Evolutionary conservation across 2,888 invertebrate species (phyloP), one percentile per base, ranked within the genome.

Genomic region (Calephelis perditalis): DNA sequence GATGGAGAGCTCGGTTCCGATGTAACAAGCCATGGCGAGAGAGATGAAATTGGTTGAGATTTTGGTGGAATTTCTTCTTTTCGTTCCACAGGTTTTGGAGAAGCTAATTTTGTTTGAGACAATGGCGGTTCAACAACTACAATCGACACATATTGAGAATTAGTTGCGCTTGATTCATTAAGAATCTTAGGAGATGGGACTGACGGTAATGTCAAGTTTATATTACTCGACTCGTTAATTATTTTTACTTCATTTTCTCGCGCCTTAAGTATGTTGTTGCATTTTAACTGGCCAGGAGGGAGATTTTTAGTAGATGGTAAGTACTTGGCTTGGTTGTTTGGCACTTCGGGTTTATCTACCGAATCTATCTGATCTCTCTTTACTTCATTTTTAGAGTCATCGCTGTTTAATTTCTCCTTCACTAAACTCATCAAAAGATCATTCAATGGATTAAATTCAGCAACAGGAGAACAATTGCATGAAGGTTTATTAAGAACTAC

Each of bases 211-310:
- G 91, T 79, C 36, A 90, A 68, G 68, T 87, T 87, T 15, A 86
- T 84, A 62, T 85, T 86, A 59, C 83, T 82, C 37, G 87, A 82
- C 68, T 90, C 87, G 68, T 90, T 88, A 36, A 88, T 81, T 57
- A 91, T 84, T 68, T 88, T 91, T 7, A 90, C 84, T 71, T 90
- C 90, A 70, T 80, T 89, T 71, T 91, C 84, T 71, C 92, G 92
- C 84, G 96, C 96, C 92, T 98, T 98, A 60, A 98, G 91, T 79
- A 98, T 98, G 65, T 89, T 98, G 67, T 89, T 98, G 86, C 98
- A 98, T 86, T 98, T 98, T 65, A 98, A 92, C 77, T 97, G 96
- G 67, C 97, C 97, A 8, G 96, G 96, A 56, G 97, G 97, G 63
- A 98, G 92, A 35, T 96, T 94, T 73, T 94, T 94, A 37, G 91